phyloP scores from a whole-genome alignment of 1,140 invertebrate genomes.

The Drosophila ambigua region DNA sequence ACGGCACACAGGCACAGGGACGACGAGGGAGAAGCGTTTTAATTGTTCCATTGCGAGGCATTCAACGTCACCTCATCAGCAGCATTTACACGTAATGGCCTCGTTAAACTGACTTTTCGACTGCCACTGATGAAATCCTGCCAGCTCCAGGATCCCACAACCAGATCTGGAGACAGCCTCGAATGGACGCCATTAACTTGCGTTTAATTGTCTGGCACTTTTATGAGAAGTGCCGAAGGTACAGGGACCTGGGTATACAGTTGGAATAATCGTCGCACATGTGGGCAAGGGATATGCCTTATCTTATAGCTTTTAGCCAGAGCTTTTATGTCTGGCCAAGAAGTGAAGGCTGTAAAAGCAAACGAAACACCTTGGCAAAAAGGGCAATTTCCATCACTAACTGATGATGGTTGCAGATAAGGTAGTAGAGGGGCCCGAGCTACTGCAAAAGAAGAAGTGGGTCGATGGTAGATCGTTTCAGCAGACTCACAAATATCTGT shows the following conservation, averaged over 20 bases:
- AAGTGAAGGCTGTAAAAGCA: constrained; percentile 58
- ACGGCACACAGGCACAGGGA: constrained; percentile 31
- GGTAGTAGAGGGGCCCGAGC: no score
- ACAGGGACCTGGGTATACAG: constrained; percentile 37
- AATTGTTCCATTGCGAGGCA: constrained; percentile 59
- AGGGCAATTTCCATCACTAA: constrained; percentile 7
- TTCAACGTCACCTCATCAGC: constrained; percentile 82
- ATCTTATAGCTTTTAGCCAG: constrained; percentile 63
- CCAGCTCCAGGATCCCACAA: constrained; percentile 13
- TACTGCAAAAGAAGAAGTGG: background rate
- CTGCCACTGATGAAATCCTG: constrained; percentile 51
- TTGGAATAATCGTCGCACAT: constrained; percentile 55
- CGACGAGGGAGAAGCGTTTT: constrained; percentile 47
- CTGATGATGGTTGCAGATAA: background rate
- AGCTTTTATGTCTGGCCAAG: constrained; percentile 39
- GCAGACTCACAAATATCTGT: background rate
- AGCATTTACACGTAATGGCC: constrained; percentile 83
- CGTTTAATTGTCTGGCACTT: constrained; percentile 81
- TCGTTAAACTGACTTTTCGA: constrained; percentile 73
- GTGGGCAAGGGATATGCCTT: constrained; percentile 52
- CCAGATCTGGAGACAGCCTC: constrained; percentile 34
- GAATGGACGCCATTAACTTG: constrained; percentile 76
- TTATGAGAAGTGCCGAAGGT: constrained; percentile 68
- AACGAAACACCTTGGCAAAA: constrained; percentile 48
- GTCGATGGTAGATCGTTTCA: background rate